These are phyloP conservation scores for Reticulitermes speratus DNA, from an alignment of 1,140 invertebrate species.

Conservation along the genomic window DNA sequence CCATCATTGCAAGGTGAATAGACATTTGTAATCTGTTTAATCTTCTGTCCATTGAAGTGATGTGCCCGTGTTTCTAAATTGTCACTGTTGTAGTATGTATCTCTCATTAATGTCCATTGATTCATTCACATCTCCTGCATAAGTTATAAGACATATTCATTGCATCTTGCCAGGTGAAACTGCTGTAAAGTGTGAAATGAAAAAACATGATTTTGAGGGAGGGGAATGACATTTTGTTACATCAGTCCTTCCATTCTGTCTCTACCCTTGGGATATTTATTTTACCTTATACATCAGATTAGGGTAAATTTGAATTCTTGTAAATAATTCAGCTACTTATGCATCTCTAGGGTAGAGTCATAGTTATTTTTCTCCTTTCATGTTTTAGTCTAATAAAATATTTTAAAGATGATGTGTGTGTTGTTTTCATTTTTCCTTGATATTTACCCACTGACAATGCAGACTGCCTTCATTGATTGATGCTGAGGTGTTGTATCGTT, in stretches of 20 bases:
- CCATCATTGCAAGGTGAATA: neutral
- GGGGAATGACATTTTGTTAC: neutral
- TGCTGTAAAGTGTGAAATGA: neutral
- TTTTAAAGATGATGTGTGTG: neutral
- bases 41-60: slow-evolving; percentile 19
- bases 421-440: neutral
- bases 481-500: no score
- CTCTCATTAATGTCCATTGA: neutral
- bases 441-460: no score
- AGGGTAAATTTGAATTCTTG: slow-evolving; percentile 10
- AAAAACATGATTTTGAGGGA: neutral
- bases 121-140: neutral
- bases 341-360: neutral
- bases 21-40: neutral
- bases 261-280: slow-evolving; percentile 15
- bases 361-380: slow-evolving; percentile 12
- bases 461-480: no score
- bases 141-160: slow-evolving; percentile 2
- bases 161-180: slow-evolving; percentile 22
- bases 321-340: neutral
- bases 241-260: neutral
- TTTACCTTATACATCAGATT: slow-evolving; percentile 1
- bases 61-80: slow-evolving; percentile 13
- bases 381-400: slow-evolving; percentile 14
- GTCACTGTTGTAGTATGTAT: neutral